Evolutionary conservation across 2,888 invertebrate species (phyloP).

Genomic region (Actias luna): DNA sequence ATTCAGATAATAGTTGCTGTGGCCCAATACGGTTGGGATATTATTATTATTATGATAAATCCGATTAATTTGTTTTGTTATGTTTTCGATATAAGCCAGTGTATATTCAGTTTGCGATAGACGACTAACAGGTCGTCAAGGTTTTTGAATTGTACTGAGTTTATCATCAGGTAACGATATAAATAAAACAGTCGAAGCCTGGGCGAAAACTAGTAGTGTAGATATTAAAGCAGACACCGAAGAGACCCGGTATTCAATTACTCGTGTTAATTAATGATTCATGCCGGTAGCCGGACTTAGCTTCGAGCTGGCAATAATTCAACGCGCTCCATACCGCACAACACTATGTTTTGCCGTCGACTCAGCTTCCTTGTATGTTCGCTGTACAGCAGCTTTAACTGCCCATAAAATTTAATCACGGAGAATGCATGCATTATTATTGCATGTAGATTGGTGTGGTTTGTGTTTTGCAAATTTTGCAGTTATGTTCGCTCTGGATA

Average conservation of each 20-base stretch:
- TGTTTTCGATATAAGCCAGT: no score
- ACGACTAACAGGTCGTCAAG: no score
- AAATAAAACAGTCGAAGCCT: not conserved
- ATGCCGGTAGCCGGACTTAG: not conserved
- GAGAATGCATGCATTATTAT: not conserved
- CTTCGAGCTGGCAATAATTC: not conserved
- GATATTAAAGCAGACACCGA: not conserved
- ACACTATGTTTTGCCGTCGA: not conserved
- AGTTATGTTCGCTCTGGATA: no score
- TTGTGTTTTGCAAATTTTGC: no score
- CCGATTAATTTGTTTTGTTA: no score
- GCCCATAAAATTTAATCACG: not conserved
- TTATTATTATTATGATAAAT: no score
- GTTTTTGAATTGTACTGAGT: no score
- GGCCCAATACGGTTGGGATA: no score
- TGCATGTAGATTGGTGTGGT: not conserved
- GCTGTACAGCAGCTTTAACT: not conserved
- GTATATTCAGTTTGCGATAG: no score
- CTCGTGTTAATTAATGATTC: constrained; percentile 5
- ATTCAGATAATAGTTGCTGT: no score
- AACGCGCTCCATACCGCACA: not conserved
- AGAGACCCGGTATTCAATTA: not conserved
- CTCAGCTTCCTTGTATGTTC: not conserved
- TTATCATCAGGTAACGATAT: no score
- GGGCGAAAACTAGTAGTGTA: not conserved